Evolutionary conservation across 2,888 invertebrate species (phyloP), one percentile per base, ranked within the genome.

Genomic region (Psylliodes chrysocephalus): DNA sequence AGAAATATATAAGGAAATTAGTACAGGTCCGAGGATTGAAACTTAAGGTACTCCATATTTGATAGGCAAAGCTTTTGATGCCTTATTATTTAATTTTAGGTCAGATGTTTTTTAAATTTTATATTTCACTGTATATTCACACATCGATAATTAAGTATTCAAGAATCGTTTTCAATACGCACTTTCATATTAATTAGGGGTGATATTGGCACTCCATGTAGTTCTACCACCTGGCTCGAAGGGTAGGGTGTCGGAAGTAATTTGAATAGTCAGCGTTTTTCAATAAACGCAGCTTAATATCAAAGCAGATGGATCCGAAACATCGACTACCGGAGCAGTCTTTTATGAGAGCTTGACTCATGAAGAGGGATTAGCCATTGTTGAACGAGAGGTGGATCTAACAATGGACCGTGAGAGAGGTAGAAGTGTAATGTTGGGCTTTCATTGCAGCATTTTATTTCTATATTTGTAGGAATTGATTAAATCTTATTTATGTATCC

Each of bases 231-330:
- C 57, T 57, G 57, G 57, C 17, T 35, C 33, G 28, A 18, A 7
- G 49, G 10, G 35, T 14, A 44, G 57, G 57, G 57, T 57, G 57
- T 35, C 57, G 10, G 12, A n/a, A 25, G 28, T 18, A 33, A 57
- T 54, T 40, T 57, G 35, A 47, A 47, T 57, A 47, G 57, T 57
- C 35, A 33, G 18, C 49, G 12, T 46, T 57, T 47, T 57, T 57
- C 57, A 57, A 57, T 57, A 57, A 57, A 57, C 19, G 47, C 57
- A 46, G 57, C 57, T 57, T 47, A 57, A 57, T 57, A 57, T 57
- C 47, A 46, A 46, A 57, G 46, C 57, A 57, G 57, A 57, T 57
- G 57, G 12, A 57, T 47, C 12, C 35, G 17, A 35, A 35, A 25
- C 40, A 12, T 40, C 40, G 40, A 40, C 40, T 14, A 12, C 35